Conservation (phyloP, 2,888 invertebrate species). For the Steromphala cineraria region DNA sequence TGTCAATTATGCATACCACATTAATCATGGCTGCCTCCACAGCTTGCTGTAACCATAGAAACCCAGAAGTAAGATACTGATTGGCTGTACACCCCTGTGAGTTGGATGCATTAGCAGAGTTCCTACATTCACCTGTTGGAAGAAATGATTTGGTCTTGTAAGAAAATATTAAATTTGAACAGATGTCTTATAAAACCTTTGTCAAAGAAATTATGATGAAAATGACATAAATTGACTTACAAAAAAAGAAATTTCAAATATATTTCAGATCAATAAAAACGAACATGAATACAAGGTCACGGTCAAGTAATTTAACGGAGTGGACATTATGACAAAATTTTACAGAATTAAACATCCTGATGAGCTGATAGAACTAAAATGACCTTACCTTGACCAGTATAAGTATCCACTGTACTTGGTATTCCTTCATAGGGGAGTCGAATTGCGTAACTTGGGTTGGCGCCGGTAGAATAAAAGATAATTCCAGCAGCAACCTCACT, state of each 20-base stretch:
- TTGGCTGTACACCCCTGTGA: slow-evolving; percentile 60
- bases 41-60: slow-evolving; percentile 65
- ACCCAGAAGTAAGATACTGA: slow-evolving; percentile 65
- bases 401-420: slow-evolving; percentile 31
- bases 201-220: no score
- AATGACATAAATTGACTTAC: no score
- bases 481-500: slow-evolving; percentile 80
- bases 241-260: no score
- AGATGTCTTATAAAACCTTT: no score
- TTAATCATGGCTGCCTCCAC: slow-evolving; percentile 69
- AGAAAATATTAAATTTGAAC: no score
- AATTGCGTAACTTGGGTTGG: slow-evolving; percentile 47
- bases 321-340: no score
- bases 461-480: slow-evolving; percentile 64
- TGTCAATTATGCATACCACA: no score
- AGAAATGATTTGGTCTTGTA: neutral
- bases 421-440: slow-evolving; percentile 38
- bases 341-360: no score
- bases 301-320: no score
- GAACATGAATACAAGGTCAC: no score
- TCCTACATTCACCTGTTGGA: slow-evolving; percentile 42
- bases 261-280: no score
- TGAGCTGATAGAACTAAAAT: neutral
- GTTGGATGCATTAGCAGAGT: neutral
- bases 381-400: neutral